Conservation (phyloP, 2,888 invertebrate species). For the Perdita meconis region DNA sequence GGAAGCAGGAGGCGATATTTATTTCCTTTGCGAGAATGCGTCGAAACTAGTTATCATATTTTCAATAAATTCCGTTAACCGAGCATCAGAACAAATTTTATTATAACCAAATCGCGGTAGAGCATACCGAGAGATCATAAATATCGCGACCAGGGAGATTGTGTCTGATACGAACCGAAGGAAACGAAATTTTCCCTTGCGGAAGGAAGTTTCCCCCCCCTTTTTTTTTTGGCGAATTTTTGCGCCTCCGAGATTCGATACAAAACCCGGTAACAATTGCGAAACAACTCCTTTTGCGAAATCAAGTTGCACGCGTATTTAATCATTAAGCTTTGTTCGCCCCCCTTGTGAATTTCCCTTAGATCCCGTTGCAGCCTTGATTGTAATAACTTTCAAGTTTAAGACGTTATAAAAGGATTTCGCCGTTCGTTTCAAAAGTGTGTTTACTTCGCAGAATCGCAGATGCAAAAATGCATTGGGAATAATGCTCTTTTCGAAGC, state of each 20-base stretch:
- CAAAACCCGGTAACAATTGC: not conserved
- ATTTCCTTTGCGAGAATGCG: slow-evolving; percentile 43
- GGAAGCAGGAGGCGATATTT: slow-evolving; percentile 52
- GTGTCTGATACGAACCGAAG: not conserved
- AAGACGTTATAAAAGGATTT: slow-evolving; percentile 19
- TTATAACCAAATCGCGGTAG: slow-evolving; percentile 2
- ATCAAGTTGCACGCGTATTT: not conserved
- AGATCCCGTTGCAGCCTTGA: not conserved
- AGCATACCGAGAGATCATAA: slow-evolving; percentile 6
- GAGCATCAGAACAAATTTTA: slow-evolving; percentile 37
- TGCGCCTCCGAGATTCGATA: slow-evolving; percentile 16
- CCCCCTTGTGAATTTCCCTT: not conserved
- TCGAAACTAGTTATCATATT: slow-evolving; percentile 52
- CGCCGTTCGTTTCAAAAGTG: slow-evolving; percentile 13
- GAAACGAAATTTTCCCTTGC: no score
- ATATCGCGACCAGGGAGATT: not conserved
- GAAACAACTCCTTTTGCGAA: not conserved
- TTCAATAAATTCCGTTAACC: slow-evolving; percentile 49
- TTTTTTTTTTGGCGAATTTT: no score
- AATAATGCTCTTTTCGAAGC: slow-evolving; percentile 41
- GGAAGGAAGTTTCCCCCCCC: no score
- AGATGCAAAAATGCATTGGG: slow-evolving; percentile 25
- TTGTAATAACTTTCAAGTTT: slow-evolving; percentile 8
- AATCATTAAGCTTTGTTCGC: not conserved
- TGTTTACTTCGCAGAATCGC: slow-evolving; percentile 31